These are phyloP conservation scores for Eclectus roratus DNA, from an alignment of 2,113 vertebrate species.

Conservation along the genomic window DNA sequence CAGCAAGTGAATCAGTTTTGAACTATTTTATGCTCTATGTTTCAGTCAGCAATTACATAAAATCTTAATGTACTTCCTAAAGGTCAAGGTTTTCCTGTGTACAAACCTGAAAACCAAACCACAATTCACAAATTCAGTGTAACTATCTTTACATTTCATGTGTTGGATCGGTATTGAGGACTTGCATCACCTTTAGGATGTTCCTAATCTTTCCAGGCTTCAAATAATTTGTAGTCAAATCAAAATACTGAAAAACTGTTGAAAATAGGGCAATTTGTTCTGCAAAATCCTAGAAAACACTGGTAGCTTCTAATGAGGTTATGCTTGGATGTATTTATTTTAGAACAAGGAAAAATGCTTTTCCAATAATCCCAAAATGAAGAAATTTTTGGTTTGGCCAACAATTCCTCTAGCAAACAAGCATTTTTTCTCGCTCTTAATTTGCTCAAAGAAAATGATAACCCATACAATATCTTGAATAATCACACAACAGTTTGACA, in stretches of 20 bases:
- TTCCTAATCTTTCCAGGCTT: not conserved
- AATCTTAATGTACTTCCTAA: not conserved
- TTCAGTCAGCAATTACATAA: not conserved
- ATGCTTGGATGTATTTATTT: not conserved
- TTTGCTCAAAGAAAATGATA: not conserved
- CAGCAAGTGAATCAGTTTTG: not conserved
- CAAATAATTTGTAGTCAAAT: not conserved
- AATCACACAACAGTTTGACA: not conserved
- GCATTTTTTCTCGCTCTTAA: not conserved
- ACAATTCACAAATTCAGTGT: not conserved
- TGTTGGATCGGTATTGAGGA: not conserved
- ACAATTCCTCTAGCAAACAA: not conserved
- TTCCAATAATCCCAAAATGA: not conserved
- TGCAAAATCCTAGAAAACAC: not conserved
- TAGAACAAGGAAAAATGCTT: not conserved
- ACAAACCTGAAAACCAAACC: not conserved
- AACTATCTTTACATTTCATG: not conserved
- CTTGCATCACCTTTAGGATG: not conserved
- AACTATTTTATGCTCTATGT: not conserved
- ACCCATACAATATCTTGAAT: not conserved
- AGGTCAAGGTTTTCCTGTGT: not conserved
- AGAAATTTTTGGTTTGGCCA: not conserved
- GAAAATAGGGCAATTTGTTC: not conserved
- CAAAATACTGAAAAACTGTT: not conserved
- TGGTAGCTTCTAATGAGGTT: not conserved